A percentile compares a stretch with the other conserved stretches of the same genome.
Conservation (phyloP, 2,797 vertebrate genomes). For the Pseudochirops corinnae region DNA sequence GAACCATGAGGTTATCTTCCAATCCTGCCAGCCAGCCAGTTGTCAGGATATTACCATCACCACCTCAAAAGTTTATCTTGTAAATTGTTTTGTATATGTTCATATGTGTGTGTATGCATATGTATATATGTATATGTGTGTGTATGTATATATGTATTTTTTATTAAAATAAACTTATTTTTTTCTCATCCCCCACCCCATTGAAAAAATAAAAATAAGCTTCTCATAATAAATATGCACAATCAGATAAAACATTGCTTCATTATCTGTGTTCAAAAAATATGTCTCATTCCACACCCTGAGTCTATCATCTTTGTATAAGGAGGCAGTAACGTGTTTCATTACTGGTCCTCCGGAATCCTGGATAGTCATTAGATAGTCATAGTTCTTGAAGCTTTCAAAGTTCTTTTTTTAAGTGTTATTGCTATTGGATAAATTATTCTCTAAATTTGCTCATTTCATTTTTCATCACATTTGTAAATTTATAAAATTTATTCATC, state of each 20-base stretch:
- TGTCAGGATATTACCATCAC: background rate
- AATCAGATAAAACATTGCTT: background rate
- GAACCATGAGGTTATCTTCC: background rate
- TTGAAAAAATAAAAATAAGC: background rate
- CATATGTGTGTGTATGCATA: background rate
- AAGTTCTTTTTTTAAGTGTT: background rate
- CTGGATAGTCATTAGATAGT: background rate
- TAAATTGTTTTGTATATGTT: background rate
- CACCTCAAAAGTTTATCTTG: background rate
- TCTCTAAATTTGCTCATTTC: background rate
- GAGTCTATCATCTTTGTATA: background rate
- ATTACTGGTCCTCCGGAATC: background rate
- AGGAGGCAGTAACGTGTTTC: background rate
- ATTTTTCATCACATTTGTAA: background rate
- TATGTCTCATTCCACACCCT: background rate
- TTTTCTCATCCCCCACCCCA: background rate
- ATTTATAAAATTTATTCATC: background rate
- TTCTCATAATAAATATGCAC: background rate
- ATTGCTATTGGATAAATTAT: background rate
- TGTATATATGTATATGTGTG: background rate
- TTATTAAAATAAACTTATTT: background rate
- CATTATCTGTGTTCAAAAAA: background rate
- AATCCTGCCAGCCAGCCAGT: background rate
- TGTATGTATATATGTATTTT: background rate
- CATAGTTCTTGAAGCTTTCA: background rate